Percentiles rank a stretch among this genome's conserved stretches.
Evolutionary conservation across 2,888 invertebrate genomes (phyloP).

Genomic region (Sphinx pinastri): DNA sequence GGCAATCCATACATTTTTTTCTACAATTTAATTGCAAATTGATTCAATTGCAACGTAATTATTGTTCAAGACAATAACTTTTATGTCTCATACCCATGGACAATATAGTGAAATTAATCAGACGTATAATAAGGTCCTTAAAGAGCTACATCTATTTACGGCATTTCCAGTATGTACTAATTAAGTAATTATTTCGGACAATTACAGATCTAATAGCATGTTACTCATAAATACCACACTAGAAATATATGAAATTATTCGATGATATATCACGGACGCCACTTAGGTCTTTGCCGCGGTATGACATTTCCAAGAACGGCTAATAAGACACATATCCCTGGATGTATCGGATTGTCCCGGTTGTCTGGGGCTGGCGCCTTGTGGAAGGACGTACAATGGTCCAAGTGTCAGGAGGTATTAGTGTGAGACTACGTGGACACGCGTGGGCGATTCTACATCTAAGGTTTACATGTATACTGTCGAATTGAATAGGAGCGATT

Average conservation of each 20-base stretch:
- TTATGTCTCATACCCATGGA: neutral
- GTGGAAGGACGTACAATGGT: conserved; percentile 68
- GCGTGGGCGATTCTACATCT: conserved; percentile 32
- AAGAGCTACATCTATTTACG: neutral
- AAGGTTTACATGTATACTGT: neutral
- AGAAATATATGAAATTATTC: neutral
- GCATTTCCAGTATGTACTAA: conserved; percentile 19
- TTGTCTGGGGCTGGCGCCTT: conserved; percentile 62
- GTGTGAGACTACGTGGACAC: conserved; percentile 49
- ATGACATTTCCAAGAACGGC: conserved; percentile 63
- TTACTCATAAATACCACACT: neutral
- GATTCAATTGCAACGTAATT: neutral
- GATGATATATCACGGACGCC: neutral
- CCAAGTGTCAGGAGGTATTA: conserved; percentile 49
- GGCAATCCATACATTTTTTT: no score
- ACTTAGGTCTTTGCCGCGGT: conserved; percentile 24
- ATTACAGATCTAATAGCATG: neutral
- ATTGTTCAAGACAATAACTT: conserved; percentile 16
- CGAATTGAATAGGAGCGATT: no score
- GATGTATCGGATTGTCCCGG: conserved; percentile 61
- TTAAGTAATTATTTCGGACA: conserved; percentile 23
- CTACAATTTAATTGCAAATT: conserved; percentile 3
- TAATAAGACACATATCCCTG: conserved; percentile 73
- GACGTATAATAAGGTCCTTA: neutral
- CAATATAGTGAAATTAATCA: neutral